Percentiles rank a stretch among this genome's conserved stretches.
phyloP scores from a whole-genome alignment of 1,140 invertebrate genomes.

The Caenorhabditis brenneri region DNA sequence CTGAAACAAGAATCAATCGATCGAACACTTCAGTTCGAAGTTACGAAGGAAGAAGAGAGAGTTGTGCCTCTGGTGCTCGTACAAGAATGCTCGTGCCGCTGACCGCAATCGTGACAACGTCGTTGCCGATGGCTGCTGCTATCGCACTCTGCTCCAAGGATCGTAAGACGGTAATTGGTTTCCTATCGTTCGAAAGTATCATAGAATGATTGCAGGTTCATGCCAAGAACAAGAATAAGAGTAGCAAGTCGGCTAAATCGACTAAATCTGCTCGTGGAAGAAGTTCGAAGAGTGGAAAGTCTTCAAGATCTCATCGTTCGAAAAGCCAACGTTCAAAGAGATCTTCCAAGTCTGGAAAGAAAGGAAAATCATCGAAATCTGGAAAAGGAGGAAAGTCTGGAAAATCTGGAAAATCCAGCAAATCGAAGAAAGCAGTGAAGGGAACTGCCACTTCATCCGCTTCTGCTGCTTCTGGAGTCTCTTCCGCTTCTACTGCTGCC shows the following conservation, averaged over 20 bases:
- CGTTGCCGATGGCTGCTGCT: constrained; percentile 16
- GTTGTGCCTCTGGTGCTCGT: constrained; percentile 34
- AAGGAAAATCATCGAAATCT: not conserved
- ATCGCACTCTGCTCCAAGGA: constrained; percentile 16
- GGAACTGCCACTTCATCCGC: not conserved
- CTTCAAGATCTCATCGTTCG: not conserved
- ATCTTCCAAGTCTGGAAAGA: constrained; percentile 21
- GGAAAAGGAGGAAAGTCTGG: not conserved
- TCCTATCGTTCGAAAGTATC: too few species aligned
- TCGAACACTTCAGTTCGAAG: constrained; percentile 6
- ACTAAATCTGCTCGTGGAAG: not conserved
- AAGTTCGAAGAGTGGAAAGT: not conserved
- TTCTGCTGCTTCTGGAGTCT: not conserved
- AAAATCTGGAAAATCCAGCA: not conserved
- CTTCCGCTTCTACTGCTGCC: not conserved
- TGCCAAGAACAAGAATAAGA: constrained; percentile 12
- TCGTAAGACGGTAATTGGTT: constrained; percentile 7
- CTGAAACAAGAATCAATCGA: not conserved
- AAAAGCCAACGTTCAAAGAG: not conserved
- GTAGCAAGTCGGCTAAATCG: constrained; percentile 10
- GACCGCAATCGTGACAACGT: constrained; percentile 16
- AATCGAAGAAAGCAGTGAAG: not conserved
- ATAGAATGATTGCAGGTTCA: not conserved
- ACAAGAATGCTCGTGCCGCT: constrained; percentile 36
- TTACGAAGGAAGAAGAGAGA: constrained; percentile 34